Base-by-base conservation (phyloP, 2,797 vertebrate genomes). In the Pachyuromys duprasi region DNA sequence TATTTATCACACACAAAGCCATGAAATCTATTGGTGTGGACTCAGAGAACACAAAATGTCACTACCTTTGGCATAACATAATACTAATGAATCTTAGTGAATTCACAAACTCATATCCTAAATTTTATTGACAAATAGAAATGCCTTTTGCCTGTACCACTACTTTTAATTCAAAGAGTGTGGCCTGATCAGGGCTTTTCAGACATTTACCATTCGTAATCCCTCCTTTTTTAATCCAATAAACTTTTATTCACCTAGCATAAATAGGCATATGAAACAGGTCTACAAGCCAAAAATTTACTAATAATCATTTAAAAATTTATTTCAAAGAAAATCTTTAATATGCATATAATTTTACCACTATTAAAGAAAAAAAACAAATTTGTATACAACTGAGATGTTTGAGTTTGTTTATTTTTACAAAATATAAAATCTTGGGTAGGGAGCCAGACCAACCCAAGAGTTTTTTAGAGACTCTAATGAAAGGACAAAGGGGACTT, bases 61-160 rank as follows among this genome's bases (percentile, higher is more conserved):
- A 84, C 88, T 93, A 14, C 78, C 28, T 82, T 91, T 91, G 45
- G 17, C 74, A 93, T 91, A 42, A 69, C 33, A 86, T 86, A 67
- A 65, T 96, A 78, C 89, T 94, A 91, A 88, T 91, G 72, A 84
- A 36, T 7, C 78, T 93, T 84, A 90, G n/a, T 95, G 53, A 31
- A 86, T 84, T 62, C 62, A 78, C 39, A 96, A 78, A 91, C n/a
- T 80, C 65, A 76, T 75, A 63, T 94, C 26, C 36, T 89, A 18
- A 93, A 92, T 39, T 91, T 93, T 75, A 87, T 67, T 75, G 57
- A n/a, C 76, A 96, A 93, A 90, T 45, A 93, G 3, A 91, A 95
- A 87, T 81, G 2, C 15, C 70, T 94, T 90, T 80, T 78, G 74
- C 72, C 74, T 96, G 91, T 89, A 94, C 31, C 74, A 93, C 42